Base-by-base conservation (phyloP, 30 jellyfish, hydroid and myxozoan species). In the Aurelia coerulea region DNA sequence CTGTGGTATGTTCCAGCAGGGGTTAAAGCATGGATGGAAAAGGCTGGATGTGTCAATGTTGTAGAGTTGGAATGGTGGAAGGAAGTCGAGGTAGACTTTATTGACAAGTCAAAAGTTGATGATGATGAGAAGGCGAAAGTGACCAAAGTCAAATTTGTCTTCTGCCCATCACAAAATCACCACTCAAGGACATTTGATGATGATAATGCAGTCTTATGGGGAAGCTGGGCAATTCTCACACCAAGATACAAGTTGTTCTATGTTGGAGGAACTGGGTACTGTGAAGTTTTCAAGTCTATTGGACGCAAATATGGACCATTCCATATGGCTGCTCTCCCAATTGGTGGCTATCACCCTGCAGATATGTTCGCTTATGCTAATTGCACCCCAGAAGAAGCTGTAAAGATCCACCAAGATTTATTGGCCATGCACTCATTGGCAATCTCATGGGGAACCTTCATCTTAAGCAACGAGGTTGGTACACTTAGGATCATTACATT, bases 51-150 rank as follows among this genome's bases (percentile, higher is more conserved):
- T 73, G 90, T 37, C 32, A 90, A 95, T 88, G 97, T 91, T 53
- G 99, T 95, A 1, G 99, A 95, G 72, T 39, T 95, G 90, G 99
- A 95, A 60, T 95, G 99, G 99, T 95, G 99, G 99, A 73, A 88
- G 35, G 99, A 95, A 64, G 99, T 88, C 74, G 97, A 88, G 62
- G 97, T 94, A 15, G 98, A 94, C 39, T 94, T 94, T 85, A 94
- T 94, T 83, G 98, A 94, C 74, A 90, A 94, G 76, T 81, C 97
- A 56, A 94, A 84, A 83, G 90, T 94, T 89, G 97, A 94, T 49
- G 91, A 94, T 35, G 96, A 94, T 15, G 98, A 94, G 67, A 97
- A 94, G 39, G 84, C 97, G 2, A 82, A 67, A 33, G 96, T 94
- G 73, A 94, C 98, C 56, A 81, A 73, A 29, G 91, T 94, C 85